These are phyloP conservation scores for Capra hircus DNA, from an alignment of 2,113 vertebrate species.

Conservation along the genomic window DNA sequence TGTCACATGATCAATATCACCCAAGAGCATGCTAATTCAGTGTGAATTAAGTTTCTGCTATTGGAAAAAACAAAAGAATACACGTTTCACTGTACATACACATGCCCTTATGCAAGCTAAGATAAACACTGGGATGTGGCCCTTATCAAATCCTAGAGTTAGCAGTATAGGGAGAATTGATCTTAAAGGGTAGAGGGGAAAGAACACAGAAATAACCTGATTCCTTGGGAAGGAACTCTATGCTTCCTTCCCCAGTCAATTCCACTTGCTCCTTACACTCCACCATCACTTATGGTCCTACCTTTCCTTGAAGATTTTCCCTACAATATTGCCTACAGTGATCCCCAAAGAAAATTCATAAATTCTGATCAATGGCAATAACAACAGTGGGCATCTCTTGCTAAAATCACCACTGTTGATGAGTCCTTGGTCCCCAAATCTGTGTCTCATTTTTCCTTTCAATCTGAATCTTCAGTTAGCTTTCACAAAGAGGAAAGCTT, in stretches of 20 bases:
- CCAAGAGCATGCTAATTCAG: slow-evolving; percentile 62
- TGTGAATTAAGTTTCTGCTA: slow-evolving; percentile 52
- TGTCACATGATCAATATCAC: slow-evolving; percentile 28
- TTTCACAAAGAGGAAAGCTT: slow-evolving; percentile 41
- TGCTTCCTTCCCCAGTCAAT: neutral
- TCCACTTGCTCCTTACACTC: neutral
- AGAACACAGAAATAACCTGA: neutral
- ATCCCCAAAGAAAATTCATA: slow-evolving; percentile 28
- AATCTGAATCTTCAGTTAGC: slow-evolving; percentile 27
- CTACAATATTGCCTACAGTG: neutral
- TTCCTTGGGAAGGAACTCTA: slow-evolving; percentile 17
- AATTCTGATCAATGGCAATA: slow-evolving; percentile 22
- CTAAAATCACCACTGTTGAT: slow-evolving; percentile 23
- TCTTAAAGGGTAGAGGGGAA: neutral
- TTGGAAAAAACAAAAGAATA: slow-evolving; percentile 50
- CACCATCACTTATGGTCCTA: neutral
- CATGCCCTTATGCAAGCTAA: slow-evolving; percentile 60
- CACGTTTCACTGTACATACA: slow-evolving; percentile 53
- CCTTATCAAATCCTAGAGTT: slow-evolving; percentile 42
- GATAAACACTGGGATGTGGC: slow-evolving; percentile 51
- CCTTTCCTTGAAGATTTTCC: slow-evolving; percentile 33
- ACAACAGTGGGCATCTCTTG: slow-evolving; percentile 26
- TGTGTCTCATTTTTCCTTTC: slow-evolving; percentile 32
- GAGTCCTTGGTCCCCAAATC: slow-evolving; percentile 47
- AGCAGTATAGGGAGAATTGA: neutral